These are phyloP conservation scores for Drosophila oshimai DNA, from an alignment of 1,140 invertebrate species.

Conservation along the genomic window DNA sequence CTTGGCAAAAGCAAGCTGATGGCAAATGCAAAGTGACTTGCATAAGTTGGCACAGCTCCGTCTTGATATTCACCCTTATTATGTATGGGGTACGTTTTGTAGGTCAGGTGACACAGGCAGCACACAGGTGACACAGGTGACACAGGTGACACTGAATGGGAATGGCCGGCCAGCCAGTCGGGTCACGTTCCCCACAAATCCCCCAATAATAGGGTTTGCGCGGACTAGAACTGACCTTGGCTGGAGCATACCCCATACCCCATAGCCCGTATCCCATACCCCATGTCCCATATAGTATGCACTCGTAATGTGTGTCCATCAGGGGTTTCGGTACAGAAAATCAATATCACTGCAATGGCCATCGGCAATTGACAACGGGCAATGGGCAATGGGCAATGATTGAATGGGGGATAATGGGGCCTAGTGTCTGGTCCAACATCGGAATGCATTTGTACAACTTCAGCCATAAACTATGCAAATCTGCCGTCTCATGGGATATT, in stretches of 20 bases:
- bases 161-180: not conserved
- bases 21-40: constrained; percentile 11
- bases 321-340: constrained; percentile 54
- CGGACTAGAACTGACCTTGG: constrained; percentile 41
- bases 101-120: constrained; percentile 11
- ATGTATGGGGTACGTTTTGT: constrained; percentile 8
- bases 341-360: constrained; percentile 47
- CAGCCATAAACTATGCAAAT: constrained; percentile 46
- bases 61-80: not conserved
- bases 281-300: constrained; percentile 9
- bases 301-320: constrained; percentile 18
- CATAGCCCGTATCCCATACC: no score
- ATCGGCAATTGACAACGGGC: constrained; percentile 41
- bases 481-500: constrained; percentile 27
- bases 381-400: constrained; percentile 44
- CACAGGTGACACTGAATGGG: constrained; percentile 7
- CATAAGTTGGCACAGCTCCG: constrained; percentile 15
- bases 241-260: not conserved
- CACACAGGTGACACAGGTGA: constrained; percentile 4
- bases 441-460: constrained; percentile 43
- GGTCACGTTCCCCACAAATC: constrained; percentile 41
- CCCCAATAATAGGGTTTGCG: constrained; percentile 32
- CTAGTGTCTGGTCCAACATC: constrained; percentile 19
- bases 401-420: constrained; percentile 9
- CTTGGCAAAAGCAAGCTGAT: not conserved